Base-by-base conservation (phyloP, 2,113 vertebrate genomes). In the Antechinus stuartii region DNA sequence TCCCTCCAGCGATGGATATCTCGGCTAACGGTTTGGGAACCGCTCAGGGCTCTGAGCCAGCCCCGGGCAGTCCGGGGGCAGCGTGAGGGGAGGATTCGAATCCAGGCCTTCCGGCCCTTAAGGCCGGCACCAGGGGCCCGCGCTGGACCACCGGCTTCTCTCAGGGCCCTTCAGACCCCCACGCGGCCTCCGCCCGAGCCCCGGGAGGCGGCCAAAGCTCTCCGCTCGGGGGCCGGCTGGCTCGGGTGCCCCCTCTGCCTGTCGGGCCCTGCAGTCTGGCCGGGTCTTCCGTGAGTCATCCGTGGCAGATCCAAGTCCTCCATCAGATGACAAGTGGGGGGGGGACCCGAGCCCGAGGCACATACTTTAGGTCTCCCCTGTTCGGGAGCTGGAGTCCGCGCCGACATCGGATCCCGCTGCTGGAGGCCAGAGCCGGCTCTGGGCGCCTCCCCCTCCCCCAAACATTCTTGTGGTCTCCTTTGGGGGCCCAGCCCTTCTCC, bases 361-460 rank as follows among this genome's bases (percentile, higher is more conserved):
- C 97, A 96, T 98, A 97, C 97, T 98, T 98, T 96, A 97, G 49
- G 97, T 98, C 98, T 98, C 97, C 98, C 97, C 96, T 95, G 97
- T 98, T 98, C 97, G 98, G 56, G 91, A 90, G 95, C 94, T 98
- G 98, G 98, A 98, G 97, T 96, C 96, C 96, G 97, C 97, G 96
- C 91, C 91, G 97, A 98, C 93, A 98, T 98, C 96, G 96, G 96
- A 95, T 98, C 52, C 97, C 97, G 92, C 97, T 96, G 98, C 95
- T 55, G 96, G 93, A 97, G 95, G 90, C 11, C 8, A 97, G 97
- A 97, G 92, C 96, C 96, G 97, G 93, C 96, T 97, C 91, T 27
- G 92, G 35, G 0, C 90, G 96, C 96, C 98, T 97, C 96, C 95
- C 94, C 97, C 68, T 76, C 96, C 98, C 97, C 30, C 61, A 35